These are phyloP conservation scores for Aphelocoma californica DNA, from an alignment of 2,797 vertebrate genomes.

Conservation along the genomic window DNA sequence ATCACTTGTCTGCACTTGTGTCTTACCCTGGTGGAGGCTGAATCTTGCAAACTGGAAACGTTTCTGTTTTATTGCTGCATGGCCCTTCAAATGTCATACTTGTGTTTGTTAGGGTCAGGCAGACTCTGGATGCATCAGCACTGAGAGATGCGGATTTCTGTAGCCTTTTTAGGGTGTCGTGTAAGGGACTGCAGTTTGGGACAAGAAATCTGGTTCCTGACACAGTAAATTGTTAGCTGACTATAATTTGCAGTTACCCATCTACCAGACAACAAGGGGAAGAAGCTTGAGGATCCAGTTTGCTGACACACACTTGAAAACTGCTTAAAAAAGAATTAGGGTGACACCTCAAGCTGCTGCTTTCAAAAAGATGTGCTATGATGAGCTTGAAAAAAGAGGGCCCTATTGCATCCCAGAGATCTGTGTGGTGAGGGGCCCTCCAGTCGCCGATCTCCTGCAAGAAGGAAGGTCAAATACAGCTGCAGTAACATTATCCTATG, in stretches of 20 bases:
- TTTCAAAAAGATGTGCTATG: slow-evolving; percentile 41
- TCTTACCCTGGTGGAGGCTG: slow-evolving; percentile 47
- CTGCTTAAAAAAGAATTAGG: slow-evolving; percentile 3
- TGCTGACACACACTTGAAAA: slow-evolving; percentile 39
- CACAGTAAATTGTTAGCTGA: not conserved
- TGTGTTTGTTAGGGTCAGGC: slow-evolving; percentile 61
- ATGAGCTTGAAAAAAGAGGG: slow-evolving; percentile 45
- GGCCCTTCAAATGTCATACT: slow-evolving; percentile 54
- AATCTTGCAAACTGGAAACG: slow-evolving; percentile 47
- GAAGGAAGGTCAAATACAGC: slow-evolving; percentile 51
- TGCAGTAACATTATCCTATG: slow-evolving; percentile 43
- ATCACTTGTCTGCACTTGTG: slow-evolving; percentile 57
- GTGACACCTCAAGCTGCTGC: slow-evolving; percentile 43
- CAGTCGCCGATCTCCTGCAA: not conserved
- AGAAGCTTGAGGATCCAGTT: slow-evolving; percentile 35
- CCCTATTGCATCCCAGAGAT: slow-evolving; percentile 38
- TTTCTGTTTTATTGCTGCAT: slow-evolving; percentile 68
- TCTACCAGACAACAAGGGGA: not conserved
- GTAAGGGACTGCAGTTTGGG: slow-evolving; percentile 22
- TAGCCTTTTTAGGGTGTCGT: not conserved
- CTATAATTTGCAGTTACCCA: not conserved
- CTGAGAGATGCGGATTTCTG: not conserved
- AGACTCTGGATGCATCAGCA: slow-evolving; percentile 29
- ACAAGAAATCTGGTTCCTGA: slow-evolving; percentile 13
- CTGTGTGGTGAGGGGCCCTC: slow-evolving; percentile 28